Conservation (phyloP, 2,797 vertebrate genomes). For the Rhynchotus rufescens region DNA sequence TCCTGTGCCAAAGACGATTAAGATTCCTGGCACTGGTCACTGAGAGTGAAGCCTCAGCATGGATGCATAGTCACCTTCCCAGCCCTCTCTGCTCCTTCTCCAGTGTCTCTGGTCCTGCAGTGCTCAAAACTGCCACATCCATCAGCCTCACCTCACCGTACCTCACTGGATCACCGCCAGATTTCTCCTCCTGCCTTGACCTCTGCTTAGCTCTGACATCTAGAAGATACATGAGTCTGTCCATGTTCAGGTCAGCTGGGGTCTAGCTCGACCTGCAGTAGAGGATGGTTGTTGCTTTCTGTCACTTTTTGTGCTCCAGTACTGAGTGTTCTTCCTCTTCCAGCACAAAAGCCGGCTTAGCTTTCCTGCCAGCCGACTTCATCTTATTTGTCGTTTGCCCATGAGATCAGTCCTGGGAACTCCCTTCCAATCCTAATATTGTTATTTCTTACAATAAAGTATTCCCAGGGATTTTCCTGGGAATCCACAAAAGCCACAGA, state of each 20-base stretch:
- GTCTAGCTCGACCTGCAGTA: neutral
- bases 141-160: neutral
- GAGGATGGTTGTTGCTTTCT: neutral
- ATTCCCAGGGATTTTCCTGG: neutral
- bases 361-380: neutral
- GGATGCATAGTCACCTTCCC: neutral
- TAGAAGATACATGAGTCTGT: neutral
- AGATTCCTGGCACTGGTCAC: neutral
- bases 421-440: neutral
- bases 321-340: neutral
- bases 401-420: neutral
- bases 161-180: neutral
- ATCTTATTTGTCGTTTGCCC: neutral
- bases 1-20: neutral
- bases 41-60: neutral
- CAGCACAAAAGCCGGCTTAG: neutral
- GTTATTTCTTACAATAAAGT: neutral
- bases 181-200: neutral
- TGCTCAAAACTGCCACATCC: fast-evolving
- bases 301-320: fast-evolving
- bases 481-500: neutral
- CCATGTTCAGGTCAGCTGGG: neutral
- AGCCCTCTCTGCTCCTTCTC: neutral
- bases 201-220: neutral
- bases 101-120: neutral